Evolutionary conservation across 2,888 invertebrate species (phyloP).

Genomic region (Halictus ligatus): DNA sequence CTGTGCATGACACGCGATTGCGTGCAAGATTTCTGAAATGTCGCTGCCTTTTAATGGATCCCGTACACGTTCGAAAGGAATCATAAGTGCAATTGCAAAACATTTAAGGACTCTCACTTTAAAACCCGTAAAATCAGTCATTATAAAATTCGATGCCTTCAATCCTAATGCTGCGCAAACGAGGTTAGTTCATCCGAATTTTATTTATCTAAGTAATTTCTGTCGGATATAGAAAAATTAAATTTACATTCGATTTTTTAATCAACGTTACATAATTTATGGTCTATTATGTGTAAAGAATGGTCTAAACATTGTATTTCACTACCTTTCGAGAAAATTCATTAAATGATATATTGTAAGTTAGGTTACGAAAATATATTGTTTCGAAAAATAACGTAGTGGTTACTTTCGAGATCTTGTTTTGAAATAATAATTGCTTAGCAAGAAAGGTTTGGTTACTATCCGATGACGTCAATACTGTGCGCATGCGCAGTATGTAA

Average conservation of each 20-base stretch:
- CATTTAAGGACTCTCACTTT: constrained; percentile 90
- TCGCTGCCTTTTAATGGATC: constrained; percentile 91
- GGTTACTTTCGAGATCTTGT: not conserved
- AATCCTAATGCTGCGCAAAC: constrained; percentile 88
- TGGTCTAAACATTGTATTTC: not conserved
- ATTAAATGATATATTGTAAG: not conserved
- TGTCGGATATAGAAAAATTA: not conserved
- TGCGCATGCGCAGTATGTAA: constrained; percentile 72
- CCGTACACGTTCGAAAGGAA: constrained; percentile 88
- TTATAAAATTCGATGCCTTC: constrained; percentile 94
- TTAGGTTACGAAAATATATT: not conserved
- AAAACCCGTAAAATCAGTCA: constrained; percentile 91
- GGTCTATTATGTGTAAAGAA: not conserved
- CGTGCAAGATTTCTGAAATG: constrained; percentile 85
- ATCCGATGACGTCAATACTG: constrained; percentile 71
- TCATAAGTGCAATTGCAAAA: constrained; percentile 90
- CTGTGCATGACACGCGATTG: constrained; percentile 35
- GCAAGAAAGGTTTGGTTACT: constrained; percentile 38
- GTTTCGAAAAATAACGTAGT: not conserved
- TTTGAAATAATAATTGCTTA: constrained; percentile 46
- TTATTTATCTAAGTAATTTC: not conserved
- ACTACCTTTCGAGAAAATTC: not conserved
- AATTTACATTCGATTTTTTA: not conserved
- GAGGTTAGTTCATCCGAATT: constrained; percentile 85
- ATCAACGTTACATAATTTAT: not conserved